Conservation (phyloP, 2,888 invertebrate genomes). For the Cerastoderma edule region DNA sequence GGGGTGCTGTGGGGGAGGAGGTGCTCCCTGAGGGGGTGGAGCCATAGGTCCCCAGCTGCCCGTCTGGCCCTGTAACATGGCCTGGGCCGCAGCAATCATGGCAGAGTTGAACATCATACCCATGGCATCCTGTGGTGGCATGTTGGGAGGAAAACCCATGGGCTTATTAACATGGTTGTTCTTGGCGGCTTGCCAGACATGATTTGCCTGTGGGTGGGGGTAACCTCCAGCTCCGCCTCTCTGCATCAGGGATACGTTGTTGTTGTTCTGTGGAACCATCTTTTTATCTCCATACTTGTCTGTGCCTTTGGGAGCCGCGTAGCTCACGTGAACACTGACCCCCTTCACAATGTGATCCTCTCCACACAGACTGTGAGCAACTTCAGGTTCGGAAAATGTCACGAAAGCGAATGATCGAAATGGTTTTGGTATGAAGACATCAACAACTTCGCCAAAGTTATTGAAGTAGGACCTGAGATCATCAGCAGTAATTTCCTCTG, state of each 20-base stretch:
- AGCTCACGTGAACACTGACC: conserved; percentile 87
- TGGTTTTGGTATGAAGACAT: conserved; percentile 97
- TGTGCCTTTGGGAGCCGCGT: conserved; percentile 81
- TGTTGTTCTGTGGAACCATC: conserved; percentile 18
- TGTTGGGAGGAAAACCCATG: conserved; percentile 50
- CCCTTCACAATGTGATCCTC: conserved; percentile 97
- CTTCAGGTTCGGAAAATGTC: conserved; percentile 95
- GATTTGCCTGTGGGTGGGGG: conserved; percentile 36
- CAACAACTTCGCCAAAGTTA: conserved; percentile 96
- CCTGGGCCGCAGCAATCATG: conserved; percentile 79
- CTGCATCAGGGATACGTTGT: conserved; percentile 43
- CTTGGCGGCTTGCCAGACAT: conserved; percentile 42
- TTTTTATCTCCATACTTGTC: conserved; percentile 67
- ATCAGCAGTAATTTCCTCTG: conserved; percentile 95
- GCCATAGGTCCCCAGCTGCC: conserved; percentile 75
- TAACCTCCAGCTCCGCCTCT: conserved; percentile 43
- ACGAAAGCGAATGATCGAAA: conserved; percentile 91
- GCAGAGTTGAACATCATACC: conserved; percentile 78
- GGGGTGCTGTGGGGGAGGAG: conserved; percentile 46
- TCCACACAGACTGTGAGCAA: conserved; percentile 94
- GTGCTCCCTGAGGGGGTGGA: conserved; percentile 55
- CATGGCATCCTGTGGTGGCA: conserved; percentile 64
- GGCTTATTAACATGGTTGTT: conserved; percentile 55
- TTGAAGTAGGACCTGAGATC: conserved; percentile 93
- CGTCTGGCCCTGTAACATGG: conserved; percentile 72